Percentiles rank a stretch among this genome's conserved stretches.
Conservation (phyloP, 2,888 invertebrate species). For the Leptopilina myrica region DNA sequence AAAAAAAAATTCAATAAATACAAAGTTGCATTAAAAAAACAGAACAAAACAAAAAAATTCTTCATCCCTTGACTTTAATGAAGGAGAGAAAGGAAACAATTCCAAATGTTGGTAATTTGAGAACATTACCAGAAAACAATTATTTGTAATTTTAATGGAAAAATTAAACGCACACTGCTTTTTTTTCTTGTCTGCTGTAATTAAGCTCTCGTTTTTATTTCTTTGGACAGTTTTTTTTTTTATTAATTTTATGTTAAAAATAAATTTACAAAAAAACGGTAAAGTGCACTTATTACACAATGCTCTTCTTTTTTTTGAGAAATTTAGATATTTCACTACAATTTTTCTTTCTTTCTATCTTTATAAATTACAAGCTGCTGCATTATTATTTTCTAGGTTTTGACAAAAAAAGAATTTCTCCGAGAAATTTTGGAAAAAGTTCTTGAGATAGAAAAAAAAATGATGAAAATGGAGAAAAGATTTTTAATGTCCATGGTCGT, state of each 20-base stretch:
- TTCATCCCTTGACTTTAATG: not conserved
- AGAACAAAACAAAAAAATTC: not conserved
- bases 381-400: too few relatives aligned
- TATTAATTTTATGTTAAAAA: constrained; percentile 6
- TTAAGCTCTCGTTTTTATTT: constrained; percentile 17
- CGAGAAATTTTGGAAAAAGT: not conserved
- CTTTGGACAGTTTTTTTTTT: constrained; percentile 4
- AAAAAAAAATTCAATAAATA: constrained; percentile 1
- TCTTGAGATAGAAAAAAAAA: not conserved
- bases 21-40: not conserved
- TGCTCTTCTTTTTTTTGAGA: not conserved
- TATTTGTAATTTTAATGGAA: not conserved
- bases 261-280: constrained; percentile 13
- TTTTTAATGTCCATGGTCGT: constrained; percentile 1
- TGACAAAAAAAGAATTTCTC: too few relatives aligned
- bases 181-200: not conserved
- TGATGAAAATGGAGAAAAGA: not conserved
- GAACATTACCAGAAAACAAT: not conserved
- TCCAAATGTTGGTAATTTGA: too few relatives aligned
- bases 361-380: too few relatives aligned
- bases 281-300: constrained; percentile 19
- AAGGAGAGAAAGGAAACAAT: not conserved
- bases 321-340: constrained; percentile 2
- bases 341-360: not conserved
- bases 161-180: not conserved